Base-by-base conservation (phyloP, 2,113 vertebrate genomes). In the Ceratotherium simum region DNA sequence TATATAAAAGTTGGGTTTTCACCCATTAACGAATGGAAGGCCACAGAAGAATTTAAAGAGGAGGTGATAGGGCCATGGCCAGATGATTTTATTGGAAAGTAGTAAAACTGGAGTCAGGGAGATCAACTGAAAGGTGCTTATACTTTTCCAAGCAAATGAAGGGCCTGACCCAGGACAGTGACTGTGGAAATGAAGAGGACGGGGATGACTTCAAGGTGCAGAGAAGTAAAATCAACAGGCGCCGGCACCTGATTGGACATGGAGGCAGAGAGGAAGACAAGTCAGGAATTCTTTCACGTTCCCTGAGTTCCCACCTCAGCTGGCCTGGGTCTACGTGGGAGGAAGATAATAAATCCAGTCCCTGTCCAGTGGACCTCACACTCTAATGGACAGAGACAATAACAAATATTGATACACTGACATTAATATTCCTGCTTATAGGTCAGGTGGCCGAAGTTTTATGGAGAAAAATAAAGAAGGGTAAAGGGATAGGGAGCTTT, bases 21-120 rank as follows among this genome's bases (percentile, higher is more conserved):
- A 72, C 36, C 23, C 42, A 86, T 36, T 78, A 96, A 70, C 62
- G 46, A 84, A 51, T 42, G 21, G 62, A 78, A 78, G 42, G 70
- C 27, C n/a, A 62, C 51, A 42, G 62, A 96, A 89, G 51, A 90
- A 78, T 82, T 82, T 89, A 60, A 75, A 88, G 56, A n/a, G 58
- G n/a, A 92, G 75, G 69, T 88, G 39, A 88, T 10, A 93, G 33
- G 72, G 83, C 20, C 64, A 65, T 67, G 78, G 51, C 58, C 76
- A 75, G 76, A 60, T 58, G 65, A 48, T 67, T 92, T 92, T 67
- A 25, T 2, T 25, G 25, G 18, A 82, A 48, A 92, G 67, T 58
- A 58, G 67, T 81, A 85, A 65, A 85, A 73, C 0, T 56, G 56
- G 36, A 76, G 73, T 20, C 25, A 92, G 29, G 3, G 48, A 85